Evolutionary conservation across 1,140 invertebrate genomes (phyloP), one percentile per base, ranked within the genome.

Genomic region (Bombus confusus): DNA sequence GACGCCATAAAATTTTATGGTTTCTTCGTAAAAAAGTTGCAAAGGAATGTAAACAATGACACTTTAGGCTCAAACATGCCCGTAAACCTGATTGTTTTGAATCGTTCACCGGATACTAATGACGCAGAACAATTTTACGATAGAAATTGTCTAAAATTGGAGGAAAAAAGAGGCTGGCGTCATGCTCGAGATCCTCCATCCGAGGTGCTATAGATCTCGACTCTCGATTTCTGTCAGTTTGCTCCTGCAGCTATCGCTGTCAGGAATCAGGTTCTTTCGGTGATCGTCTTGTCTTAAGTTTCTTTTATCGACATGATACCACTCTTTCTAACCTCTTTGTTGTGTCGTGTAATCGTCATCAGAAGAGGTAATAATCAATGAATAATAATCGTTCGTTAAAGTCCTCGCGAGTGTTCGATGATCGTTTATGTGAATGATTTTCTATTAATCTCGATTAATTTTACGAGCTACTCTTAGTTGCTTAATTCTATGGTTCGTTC

Each of bases 261-360:
- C 69, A 69, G 73, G 66, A 69, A 57, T 64, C 47, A 6, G 3
- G 39, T 47, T 25, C 80, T 22, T 62, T n/a, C 37, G 13, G 18
- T 8, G 2, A 57, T 52, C 47, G 39, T 39, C 39, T 31, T 31
- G 72, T 37, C 73, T 59, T 18, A 9, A 13, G 22, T 34, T 73
- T 34, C 41, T 39, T 64, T 72, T 10, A 25, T 31, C 22, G 39
- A 57, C 13, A 89, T 85, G 82, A 57, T 93, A 64, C 92, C 93
- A 22, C 62, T 77, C 13, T 87, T 94, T 25, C 78, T 94, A 5
- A 87, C 89, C 10, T 90, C 92, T 28, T 22, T 90, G 12, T 62
- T 94, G 66, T 94, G 93, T 77, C 88, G 91, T 6, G 41, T 94
- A 4, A 85, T 93, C 69, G 80, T 93, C n/a, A 72, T 93, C 59